phyloP scores from a whole-genome alignment of 2,797 vertebrate species.

The Mastacembelus armatus region DNA sequence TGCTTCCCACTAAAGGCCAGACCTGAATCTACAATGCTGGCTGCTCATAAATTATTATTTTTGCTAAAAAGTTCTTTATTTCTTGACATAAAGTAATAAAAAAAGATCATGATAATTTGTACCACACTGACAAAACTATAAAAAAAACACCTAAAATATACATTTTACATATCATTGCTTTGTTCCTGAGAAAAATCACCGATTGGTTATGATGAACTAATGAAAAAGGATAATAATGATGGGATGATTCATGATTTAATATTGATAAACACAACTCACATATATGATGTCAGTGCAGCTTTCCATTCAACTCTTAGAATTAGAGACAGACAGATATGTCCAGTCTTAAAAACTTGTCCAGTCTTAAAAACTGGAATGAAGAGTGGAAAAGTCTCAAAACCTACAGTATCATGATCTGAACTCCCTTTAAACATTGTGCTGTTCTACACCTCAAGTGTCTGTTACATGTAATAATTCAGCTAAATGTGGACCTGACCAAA shows the following conservation, averaged over 20 bases:
- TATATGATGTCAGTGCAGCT: neutral
- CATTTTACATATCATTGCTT: neutral
- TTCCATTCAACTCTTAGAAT: neutral
- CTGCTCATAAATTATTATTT: neutral
- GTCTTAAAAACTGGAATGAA: too few relatives aligned
- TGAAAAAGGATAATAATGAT: neutral
- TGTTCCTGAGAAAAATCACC: constrained; percentile 2
- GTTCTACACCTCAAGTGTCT: neutral
- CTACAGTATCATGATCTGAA: neutral
- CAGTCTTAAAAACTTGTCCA: too few relatives aligned
- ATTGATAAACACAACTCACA: neutral
- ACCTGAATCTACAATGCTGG: too few relatives aligned
- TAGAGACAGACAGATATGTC: too few relatives aligned
- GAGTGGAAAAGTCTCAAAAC: neutral
- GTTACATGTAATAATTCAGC: neutral
- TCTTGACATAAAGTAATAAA: neutral
- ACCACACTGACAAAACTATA: neutral
- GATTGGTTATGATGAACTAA: neutral
- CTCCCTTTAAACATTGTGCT: constrained; percentile 5
- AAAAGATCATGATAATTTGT: neutral
- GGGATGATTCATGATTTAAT: neutral
- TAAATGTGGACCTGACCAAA: neutral
- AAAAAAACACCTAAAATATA: neutral
- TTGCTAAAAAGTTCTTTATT: neutral
- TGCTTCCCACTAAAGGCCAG: neutral